Evolutionary conservation across 2,888 invertebrate genomes (phyloP).

Genomic region (Teinopalpus imperialis): DNA sequence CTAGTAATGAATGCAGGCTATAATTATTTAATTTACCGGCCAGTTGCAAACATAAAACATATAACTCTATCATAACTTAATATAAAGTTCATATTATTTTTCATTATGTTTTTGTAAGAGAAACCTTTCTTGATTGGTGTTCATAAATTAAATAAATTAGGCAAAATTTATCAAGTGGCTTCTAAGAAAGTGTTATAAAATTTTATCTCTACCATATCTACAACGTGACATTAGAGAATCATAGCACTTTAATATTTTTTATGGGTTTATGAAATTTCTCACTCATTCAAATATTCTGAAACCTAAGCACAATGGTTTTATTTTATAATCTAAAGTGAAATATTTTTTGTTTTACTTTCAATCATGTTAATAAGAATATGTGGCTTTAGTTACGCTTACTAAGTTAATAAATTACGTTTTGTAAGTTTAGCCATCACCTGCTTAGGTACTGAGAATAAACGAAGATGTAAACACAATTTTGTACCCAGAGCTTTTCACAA

Average conservation of each 20-base stretch:
- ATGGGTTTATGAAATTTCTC: too few relatives aligned
- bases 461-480: not conserved
- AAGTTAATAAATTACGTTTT: not conserved
- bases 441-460: not conserved
- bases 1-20: not conserved
- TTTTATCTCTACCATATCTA: not conserved
- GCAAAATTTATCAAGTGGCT: slow-evolving; percentile 1
- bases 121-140: too few relatives aligned
- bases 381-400: not conserved
- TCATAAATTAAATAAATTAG: too few relatives aligned
- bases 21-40: not conserved
- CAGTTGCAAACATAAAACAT: not conserved
- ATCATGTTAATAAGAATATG: not conserved
- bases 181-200: slow-evolving; percentile 1
- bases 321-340: too few relatives aligned
- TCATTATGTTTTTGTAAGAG: too few relatives aligned
- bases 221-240: too few relatives aligned
- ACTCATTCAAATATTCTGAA: too few relatives aligned
- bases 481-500: too few relatives aligned
- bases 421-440: not conserved
- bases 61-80: slow-evolving; percentile 11
- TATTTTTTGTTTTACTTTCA: not conserved
- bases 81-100: slow-evolving; percentile 2
- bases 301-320: too few relatives aligned
- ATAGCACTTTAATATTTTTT: too few relatives aligned